Base-by-base conservation (phyloP, 1,140 invertebrate species). In the Drosophila parvula region DNA sequence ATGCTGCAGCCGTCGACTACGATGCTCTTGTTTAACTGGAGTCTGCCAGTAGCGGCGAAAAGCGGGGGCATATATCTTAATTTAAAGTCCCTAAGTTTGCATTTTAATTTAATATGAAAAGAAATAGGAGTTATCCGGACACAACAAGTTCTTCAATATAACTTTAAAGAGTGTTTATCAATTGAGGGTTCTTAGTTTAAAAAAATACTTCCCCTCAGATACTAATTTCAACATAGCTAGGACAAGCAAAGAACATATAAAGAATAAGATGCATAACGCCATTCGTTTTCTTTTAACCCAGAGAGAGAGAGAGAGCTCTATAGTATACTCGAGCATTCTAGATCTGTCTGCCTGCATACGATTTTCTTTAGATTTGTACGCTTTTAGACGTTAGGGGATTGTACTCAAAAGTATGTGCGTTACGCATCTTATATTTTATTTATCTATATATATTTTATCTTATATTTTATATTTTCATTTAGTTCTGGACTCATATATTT, bases 1-100 rank as follows among this genome's bases (percentile, higher is more conserved):
- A 55, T 59, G 73, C 64, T 69, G 60, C 4, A 34, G 58, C 43
- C 22, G 41, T 47, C 45, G 74, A 38, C 48, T 30, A 57, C 27
- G 56, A 30, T 57, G 73, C 55, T 64, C 68, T 45, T 30, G 47
- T 45, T 61, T 22, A 11, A 36, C 45, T 41, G 34, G 32, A 44
- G 55, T 43, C 47, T 3, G 47, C 44, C 53, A 58, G 28, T 44
- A 47, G 30, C 55, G 43, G 74, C 43, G 55, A 60, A 48, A 6
- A 63, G 32, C 1, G 38, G 60, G 55, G 38, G 11, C n/a, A 32
- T 16, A 32, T 2, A 12, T 10, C 11, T 9, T 22, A 0, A 30
- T n/a, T 45, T 45, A 9, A 28, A 48, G 7, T 6, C 10, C 5
- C 9, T 5, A 14, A n/a, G 8, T 28, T 48, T 28, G 0, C n/a